Percentiles rank a stretch among this genome's conserved stretches.
These are phyloP conservation scores for Ictalurus punctatus DNA, from an alignment of 2,113 vertebrate species.

Conservation along the genomic window DNA sequence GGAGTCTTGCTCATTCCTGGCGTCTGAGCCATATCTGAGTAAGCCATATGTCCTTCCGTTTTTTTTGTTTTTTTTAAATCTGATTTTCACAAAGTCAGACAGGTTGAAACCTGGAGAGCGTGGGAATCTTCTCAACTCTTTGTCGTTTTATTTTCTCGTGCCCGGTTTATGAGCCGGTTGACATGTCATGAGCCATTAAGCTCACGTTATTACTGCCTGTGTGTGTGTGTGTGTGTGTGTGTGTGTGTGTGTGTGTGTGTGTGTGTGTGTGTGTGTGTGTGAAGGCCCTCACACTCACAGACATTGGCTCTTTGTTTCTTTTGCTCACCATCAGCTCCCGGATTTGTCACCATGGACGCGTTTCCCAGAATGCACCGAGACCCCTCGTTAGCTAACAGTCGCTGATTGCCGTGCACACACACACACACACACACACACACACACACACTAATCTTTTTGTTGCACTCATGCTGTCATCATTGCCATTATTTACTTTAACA, in stretches of 20 bases:
- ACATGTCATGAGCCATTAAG: constrained; percentile 50
- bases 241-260: background rate
- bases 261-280: constrained; percentile 14
- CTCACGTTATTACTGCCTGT: constrained; percentile 61
- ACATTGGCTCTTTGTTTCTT: constrained; percentile 72
- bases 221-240: background rate
- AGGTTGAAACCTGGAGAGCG: constrained; percentile 56
- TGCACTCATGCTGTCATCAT: background rate
- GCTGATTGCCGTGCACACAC: constrained; percentile 45
- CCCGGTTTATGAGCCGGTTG: constrained; percentile 36
- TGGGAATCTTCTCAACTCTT: constrained; percentile 64
- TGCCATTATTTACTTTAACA: background rate
- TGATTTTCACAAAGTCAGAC: constrained; percentile 62
- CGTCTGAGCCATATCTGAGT: constrained; percentile 44
- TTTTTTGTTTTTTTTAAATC: constrained; percentile 36
- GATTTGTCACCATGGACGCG: constrained; percentile 66
- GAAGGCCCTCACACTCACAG: constrained; percentile 34
- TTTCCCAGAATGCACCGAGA: constrained; percentile 73
- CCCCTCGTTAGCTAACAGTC: constrained; percentile 65
- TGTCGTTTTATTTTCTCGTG: constrained; percentile 33
- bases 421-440: constrained; percentile 15
- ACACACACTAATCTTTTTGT: background rate
- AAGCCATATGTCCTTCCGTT: constrained; percentile 62
- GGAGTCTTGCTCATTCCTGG: constrained; percentile 21
- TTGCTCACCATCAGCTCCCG: constrained; percentile 59